Base-by-base conservation (phyloP, 2,797 vertebrate species). In the Myotis vivesi region DNA sequence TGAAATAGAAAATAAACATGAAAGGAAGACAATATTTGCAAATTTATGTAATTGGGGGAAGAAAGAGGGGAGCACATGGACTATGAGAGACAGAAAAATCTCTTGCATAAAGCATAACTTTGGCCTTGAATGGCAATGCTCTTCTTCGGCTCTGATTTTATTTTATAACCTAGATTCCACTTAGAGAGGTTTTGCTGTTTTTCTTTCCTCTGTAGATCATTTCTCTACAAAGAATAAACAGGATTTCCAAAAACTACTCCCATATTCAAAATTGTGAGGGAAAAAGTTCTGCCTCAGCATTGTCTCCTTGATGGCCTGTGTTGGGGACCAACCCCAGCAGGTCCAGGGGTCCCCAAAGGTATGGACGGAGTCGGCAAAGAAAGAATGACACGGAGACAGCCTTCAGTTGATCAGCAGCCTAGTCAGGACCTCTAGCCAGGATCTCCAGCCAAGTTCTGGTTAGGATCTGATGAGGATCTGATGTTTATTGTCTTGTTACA, bases 241-340 rank as follows among this genome's bases (percentile, higher is more conserved):
- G 11, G 6, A 51, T 96, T 97, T 98, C 76, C 80, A 96, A 91
- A 53, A 94, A 87, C n/a, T 96, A 10, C 57, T 94, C 57, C 44
- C 4, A 33, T 92, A 96, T 87, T 97, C 30, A 46, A 91, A 87
- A 77, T 41, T 69, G 4, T 73, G 6, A 22, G 83, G 86, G 8
- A 8, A 46, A 51, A 90, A 38, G 7, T 73, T 75, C 38, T 90
- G 57, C 19, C 23, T 97, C 83, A 76, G 51, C 71, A 55, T 28
- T 16, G 10, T 86, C 55, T 89, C 12, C 25, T 87, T 77, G 41
- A 93, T 93, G 95, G 55, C 55, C 84, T 96, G 96, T 64, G 96
- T 75, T 23, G 91, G n/a, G n/a, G n/a, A n/a, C n/a, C n/a, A n/a
- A n/a, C n/a, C n/a, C n/a, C n/a, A n/a, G n/a, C n/a, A n/a, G n/a